Percentiles rank a stretch among this genome's conserved stretches.
phyloP scores from a whole-genome alignment of 92 coral and sea anemone species.

The Zoanthus sansibaricus region DNA sequence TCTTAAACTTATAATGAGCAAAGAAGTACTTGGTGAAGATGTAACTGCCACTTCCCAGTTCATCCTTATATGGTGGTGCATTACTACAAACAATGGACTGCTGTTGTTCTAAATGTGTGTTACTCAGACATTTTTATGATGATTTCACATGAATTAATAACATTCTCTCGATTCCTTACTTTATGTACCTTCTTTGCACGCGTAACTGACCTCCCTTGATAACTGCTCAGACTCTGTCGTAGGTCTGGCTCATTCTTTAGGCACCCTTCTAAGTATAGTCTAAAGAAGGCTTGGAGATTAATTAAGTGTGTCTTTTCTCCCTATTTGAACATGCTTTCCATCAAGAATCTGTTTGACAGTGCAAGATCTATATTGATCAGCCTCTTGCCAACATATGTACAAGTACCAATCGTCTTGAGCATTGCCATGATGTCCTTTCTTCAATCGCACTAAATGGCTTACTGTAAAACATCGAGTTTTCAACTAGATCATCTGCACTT shows the following conservation, averaged over 20 bases:
- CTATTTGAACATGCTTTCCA: conserved; percentile 56
- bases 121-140: conserved; percentile 13
- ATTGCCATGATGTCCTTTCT: conserved; percentile 56
- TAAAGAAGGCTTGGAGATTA: conserved; percentile 2
- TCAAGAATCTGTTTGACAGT: too few relatives aligned
- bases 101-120: conserved; percentile 29
- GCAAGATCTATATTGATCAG: conserved; percentile 50
- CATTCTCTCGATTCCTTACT: neutral
- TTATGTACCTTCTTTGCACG: too few relatives aligned
- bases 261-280: conserved; percentile 61
- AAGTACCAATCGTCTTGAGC: conserved; percentile 51
- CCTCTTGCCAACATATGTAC: conserved; percentile 57
- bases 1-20: conserved; percentile 38
- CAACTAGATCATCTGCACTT: conserved; percentile 3
- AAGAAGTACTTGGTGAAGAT: neutral
- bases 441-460: conserved; percentile 6
- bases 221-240: too few relatives aligned
- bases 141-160: neutral
- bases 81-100: neutral
- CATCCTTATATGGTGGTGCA: conserved; percentile 63
- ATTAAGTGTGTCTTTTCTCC: conserved; percentile 48
- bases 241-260: conserved; percentile 34
- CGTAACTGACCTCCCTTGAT: too few relatives aligned
- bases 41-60: conserved; percentile 58
- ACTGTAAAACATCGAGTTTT: neutral